Percentiles rank a stretch among this genome's conserved stretches.
phyloP scores from a whole-genome alignment of 2,797 vertebrate species.

The Spinus olivaceus region DNA sequence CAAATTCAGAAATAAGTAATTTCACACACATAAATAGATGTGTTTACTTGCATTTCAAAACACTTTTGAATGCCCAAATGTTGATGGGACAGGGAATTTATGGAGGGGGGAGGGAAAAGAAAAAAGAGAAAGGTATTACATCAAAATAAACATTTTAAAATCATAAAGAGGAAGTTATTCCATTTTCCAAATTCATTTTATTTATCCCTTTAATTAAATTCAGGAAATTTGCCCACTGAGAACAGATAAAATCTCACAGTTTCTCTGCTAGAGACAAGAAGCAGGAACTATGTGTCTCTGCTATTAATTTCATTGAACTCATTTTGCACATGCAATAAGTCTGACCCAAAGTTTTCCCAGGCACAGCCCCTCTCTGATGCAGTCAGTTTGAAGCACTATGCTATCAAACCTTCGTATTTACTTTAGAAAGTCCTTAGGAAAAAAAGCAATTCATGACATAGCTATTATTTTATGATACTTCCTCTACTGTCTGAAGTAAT shows the following conservation, averaged over 20 bases:
- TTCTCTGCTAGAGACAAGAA: neutral
- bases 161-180: neutral
- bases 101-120: accelerated
- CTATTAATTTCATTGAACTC: neutral
- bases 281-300: neutral
- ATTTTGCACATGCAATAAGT: neutral
- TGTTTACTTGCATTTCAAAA: neutral
- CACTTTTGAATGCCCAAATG: neutral
- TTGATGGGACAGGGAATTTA: neutral
- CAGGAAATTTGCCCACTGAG: neutral
- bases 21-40: neutral
- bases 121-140: neutral
- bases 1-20: neutral
- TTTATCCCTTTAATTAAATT: neutral
- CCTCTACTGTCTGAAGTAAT: constrained; percentile 6
- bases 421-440: neutral
- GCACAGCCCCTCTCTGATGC: neutral
- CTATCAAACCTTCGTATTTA: neutral
- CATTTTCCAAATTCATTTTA: neutral
- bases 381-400: neutral
- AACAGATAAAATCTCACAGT: neutral
- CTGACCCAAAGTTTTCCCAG: neutral
- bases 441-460: neutral
- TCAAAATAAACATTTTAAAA: neutral
- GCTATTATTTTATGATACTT: constrained; percentile 11